Base-by-base conservation (phyloP, 2,888 invertebrate genomes). In the Oligia strigilis region DNA sequence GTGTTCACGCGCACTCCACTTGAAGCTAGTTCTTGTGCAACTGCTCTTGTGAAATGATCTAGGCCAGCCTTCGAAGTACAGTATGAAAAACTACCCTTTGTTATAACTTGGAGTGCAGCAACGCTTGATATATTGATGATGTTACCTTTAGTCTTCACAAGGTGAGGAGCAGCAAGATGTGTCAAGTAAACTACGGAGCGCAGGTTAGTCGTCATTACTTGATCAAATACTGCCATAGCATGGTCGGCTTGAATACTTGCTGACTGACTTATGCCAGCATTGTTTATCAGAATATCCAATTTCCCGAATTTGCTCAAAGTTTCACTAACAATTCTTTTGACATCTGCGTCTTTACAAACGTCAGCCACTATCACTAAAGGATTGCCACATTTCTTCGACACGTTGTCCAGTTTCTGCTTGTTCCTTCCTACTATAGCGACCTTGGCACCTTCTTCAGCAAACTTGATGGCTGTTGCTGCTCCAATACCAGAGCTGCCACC, bases 91-190 rank as follows among this genome's bases (percentile, higher is more conserved):
- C 4, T 17, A 0, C 69, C 49, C 0, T 81, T 60, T 1, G 0
- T 23, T 4, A 74, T 0, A 23, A 0, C 8, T 17, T 66, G 66
- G 9, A 80, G 11, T 49, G 64, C 66, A 52, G 72, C 87, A n/a
- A 84, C n/a, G 17, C 88, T 88, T 66, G 88, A 88, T 23, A 88
- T 98, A 93, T 99, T 99, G 0, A 99, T 98, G 87, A 99, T 98
- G 83, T 97, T 98, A 23, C 99, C 92, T 80, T 88, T 89, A 0
- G 90, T 86, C 67, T 85, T 73, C 8, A 90, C 81, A 0, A 92
- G 82, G 58, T 89, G 85, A 0, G 90, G 90, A 13, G 84, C 87
- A 4, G 90, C 89, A 3, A 89, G 77, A 55, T 88, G 83, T 0
- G 88, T 87, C 43, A 88, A 70, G 40, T 82, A 79, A 46, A 87